Evolutionary conservation across 1,140 invertebrate species (phyloP), one percentile per base, ranked within the genome.

Genomic region (Sycobia sp.): DNA sequence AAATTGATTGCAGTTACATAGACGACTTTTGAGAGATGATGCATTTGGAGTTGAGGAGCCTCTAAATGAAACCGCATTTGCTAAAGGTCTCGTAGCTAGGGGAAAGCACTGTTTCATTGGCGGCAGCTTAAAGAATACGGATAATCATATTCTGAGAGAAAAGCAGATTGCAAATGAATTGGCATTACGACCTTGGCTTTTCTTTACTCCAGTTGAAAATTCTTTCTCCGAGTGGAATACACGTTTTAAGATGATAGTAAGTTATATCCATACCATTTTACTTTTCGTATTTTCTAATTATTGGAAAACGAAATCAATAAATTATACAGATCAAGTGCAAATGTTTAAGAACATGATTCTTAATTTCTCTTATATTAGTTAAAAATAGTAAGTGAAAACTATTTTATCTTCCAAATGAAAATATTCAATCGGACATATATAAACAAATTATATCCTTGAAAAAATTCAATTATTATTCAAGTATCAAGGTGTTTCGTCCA

Each of bases 31-130:
- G 1, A 83, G 87, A 58, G 96, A 99, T 74, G 97, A 99, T 81
- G 89, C 88, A 1, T 95, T 96, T 70, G 97, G 96, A 5, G 95
- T 99, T 0, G 90, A 84, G 0, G 96, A 99, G 83, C 86, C 96
- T 0, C 78, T 99, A 0, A 94, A 98, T 75, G 97, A 99, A 83
- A 86, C 84, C 2, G 94, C 87, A 0, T 88, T 83, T 67, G 87
- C 87, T 2, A 73, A 84, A 67, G 95, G 96, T 2, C 79, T 99
- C 8, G 89, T 97, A 1, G 89, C 89, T 0, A 84, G 90, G 69
- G 96, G 96, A 38, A 88, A 83, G 25, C 90, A 94, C 78, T 87
- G 86, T 63, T 66, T 92, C 2, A 66, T 88, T 10, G 80, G 84
- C 36, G 86, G 84, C 3, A 69, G 64, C 43, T 9, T 65, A 0